phyloP scores from a whole-genome alignment of 2,113 vertebrate genomes.

The Neomonachus schauinslandi region DNA sequence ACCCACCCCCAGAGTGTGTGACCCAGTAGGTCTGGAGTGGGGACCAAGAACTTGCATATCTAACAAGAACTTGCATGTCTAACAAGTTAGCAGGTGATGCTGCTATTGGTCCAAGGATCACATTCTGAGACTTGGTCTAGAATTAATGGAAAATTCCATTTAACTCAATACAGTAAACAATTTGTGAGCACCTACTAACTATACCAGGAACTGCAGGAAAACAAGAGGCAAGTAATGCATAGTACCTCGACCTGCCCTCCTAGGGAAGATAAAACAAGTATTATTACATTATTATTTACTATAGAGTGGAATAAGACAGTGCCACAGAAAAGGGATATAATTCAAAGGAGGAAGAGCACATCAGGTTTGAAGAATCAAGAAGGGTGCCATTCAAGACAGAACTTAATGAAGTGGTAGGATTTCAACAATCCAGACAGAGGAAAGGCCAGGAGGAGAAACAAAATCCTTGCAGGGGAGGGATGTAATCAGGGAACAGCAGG shows the following conservation, averaged over 20 bases:
- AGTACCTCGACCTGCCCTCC: neutral
- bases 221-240: neutral
- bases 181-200: neutral
- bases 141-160: neutral
- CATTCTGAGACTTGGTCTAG: neutral
- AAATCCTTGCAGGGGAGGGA: neutral
- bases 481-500: neutral
- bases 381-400: conserved; percentile 10
- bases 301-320: neutral
- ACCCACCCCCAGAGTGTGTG: neutral
- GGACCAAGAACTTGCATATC: neutral
- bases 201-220: neutral
- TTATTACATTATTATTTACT: neutral
- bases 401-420: neutral
- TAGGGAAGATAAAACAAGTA: neutral
- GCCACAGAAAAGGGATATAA: neutral
- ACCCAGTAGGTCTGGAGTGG: neutral
- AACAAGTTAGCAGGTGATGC: neutral
- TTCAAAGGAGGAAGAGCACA: conserved; percentile 6
- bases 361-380: neutral
- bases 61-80: neutral
- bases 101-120: neutral
- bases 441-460: neutral
- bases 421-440: neutral
- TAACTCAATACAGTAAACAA: neutral